These are phyloP conservation scores for Oreocharis arfaki DNA, from an alignment of 2,113 vertebrate species.

Conservation along the genomic window DNA sequence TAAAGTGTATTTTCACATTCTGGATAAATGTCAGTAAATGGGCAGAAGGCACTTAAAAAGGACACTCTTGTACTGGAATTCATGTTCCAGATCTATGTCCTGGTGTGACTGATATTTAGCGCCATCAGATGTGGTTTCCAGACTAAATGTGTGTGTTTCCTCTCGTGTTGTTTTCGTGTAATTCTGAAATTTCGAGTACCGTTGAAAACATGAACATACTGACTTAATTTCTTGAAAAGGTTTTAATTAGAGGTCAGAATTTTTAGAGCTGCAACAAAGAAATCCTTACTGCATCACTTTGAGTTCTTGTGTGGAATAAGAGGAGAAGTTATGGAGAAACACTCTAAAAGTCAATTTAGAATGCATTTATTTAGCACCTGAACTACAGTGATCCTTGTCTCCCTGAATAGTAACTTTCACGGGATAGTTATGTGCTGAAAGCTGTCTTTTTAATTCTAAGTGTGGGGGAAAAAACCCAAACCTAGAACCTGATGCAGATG, in stretches of 20 bases:
- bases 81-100: not conserved
- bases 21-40: not conserved
- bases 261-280: not conserved
- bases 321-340: not conserved
- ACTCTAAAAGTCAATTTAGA: not conserved
- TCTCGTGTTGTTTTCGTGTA: fast-evolving
- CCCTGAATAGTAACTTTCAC: not conserved
- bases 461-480: not conserved
- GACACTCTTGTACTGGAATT: not conserved
- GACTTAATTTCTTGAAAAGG: not conserved
- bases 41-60: not conserved
- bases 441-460: not conserved
- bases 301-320: not conserved
- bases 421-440: not conserved
- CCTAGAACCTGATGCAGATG: not conserved
- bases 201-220: not conserved
- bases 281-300: not conserved
- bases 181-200: not conserved
- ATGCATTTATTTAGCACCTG: not conserved
- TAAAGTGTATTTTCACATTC: not conserved
- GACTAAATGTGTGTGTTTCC: not conserved
- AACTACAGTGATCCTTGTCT: not conserved
- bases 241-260: not conserved
- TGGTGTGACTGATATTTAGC: not conserved
- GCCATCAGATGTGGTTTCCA: not conserved